Evolutionary conservation across 2,888 invertebrate genomes (phyloP), one percentile per base, ranked within the genome.

Genomic region (Lochmaea crataegi): DNA sequence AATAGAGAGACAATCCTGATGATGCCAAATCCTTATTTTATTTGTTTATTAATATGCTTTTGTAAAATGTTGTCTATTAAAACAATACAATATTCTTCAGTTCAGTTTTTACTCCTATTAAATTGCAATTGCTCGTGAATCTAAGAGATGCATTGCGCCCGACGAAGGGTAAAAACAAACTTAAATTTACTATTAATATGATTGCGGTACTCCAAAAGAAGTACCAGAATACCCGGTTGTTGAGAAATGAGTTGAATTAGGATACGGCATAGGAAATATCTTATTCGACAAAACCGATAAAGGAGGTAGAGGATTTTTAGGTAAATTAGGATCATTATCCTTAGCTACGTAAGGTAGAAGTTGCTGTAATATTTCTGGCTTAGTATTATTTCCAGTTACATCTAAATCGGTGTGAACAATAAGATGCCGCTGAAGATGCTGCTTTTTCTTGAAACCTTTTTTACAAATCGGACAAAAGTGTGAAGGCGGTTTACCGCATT

Each of bases 401-500:
- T 76, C 73, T 4, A 71, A 57, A 61, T 80, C 79, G 22, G 67
- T 75, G 68, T 83, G 83, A 16, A 82, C 80, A 6, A 74, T 73
- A 4, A 83, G 66, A 74, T 85, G 85, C 6, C 84, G 76, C 68
- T 84, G 83, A 76, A 85, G 75, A 56, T 85, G 84, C 57, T 84
- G 85, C 68, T 85, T 85, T 76, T 85, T 84, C 79, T 79, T 84
- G 72, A 84, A 84, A 14, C 85, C 85, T 71, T 83, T 84, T n/a
- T 78, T 77, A 75, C 89, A 89, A 42, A 86, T 81, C 2, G 85
- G 83, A 72, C 89, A 89, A 69, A 87, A 86, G 78, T 87, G 88
- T 22, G 86, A 86, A 0, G 87, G 88, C 38, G 87, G 87, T 78
- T 88, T 88, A 26, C 88, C 88, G 77, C 89, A 89, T 77, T 89